phyloP scores from a whole-genome alignment of 2,888 invertebrate species.

The Acleris holmiana region DNA sequence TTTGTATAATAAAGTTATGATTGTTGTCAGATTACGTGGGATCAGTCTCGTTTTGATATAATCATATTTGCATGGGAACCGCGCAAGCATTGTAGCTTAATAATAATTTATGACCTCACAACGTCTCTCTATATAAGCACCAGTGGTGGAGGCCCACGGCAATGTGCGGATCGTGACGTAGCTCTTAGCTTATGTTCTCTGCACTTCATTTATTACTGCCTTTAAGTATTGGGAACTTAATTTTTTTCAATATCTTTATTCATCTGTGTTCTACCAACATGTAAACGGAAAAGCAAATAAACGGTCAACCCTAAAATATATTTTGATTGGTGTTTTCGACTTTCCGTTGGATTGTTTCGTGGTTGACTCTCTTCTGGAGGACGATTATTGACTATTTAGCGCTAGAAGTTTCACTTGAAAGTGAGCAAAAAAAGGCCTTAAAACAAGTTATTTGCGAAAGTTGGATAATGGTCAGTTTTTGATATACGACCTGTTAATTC shows the following conservation, averaged over 20 bases:
- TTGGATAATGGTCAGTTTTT: too few relatives aligned
- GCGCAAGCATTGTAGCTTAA: slow-evolving; percentile 53
- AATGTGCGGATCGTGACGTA: slow-evolving; percentile 10
- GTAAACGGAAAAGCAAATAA: too few relatives aligned
- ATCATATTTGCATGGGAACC: slow-evolving; percentile 49
- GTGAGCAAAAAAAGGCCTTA: too few relatives aligned
- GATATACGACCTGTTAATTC: too few relatives aligned
- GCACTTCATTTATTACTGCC: slow-evolving; percentile 11
- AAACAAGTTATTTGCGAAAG: too few relatives aligned
- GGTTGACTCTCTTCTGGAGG: too few relatives aligned
- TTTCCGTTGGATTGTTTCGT: too few relatives aligned
- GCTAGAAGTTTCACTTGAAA: too few relatives aligned
- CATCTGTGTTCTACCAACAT: too few relatives aligned
- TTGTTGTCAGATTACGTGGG: not conserved
- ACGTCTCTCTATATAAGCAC: slow-evolving; percentile 38
- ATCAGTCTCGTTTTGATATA: slow-evolving; percentile 44
- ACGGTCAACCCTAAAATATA: too few relatives aligned
- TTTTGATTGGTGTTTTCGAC: too few relatives aligned
- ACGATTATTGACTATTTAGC: too few relatives aligned
- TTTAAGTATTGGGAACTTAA: slow-evolving; percentile 7
- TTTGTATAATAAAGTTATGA: not conserved
- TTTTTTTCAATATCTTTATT: not conserved
- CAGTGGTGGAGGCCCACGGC: not conserved
- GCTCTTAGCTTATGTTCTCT: slow-evolving; percentile 2
- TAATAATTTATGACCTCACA: slow-evolving; percentile 60